Conservation (phyloP, 92 coral and sea anemone species). For the Actinernus sp. region DNA sequence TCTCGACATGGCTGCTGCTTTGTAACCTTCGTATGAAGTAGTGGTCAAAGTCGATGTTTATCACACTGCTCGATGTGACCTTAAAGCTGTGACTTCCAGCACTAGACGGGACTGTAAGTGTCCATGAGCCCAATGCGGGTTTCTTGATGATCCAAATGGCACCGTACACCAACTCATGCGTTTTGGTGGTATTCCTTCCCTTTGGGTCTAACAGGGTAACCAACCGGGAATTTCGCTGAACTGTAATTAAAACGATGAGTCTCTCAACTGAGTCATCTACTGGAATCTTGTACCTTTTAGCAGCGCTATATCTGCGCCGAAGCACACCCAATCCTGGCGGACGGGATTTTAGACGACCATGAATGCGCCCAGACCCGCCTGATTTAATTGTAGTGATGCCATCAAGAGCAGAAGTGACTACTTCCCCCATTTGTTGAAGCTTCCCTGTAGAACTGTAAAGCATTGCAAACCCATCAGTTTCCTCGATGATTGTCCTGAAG, state of each 20-base stretch:
- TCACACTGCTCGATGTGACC: slow-evolving; percentile 63
- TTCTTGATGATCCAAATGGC: slow-evolving; percentile 60
- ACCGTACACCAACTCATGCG: slow-evolving; percentile 48
- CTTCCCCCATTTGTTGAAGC: slow-evolving; percentile 54
- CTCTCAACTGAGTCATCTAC: slow-evolving; percentile 79
- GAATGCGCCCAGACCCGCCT: slow-evolving; percentile 10
- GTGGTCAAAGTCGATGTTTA: slow-evolving; percentile 73
- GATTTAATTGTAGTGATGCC: slow-evolving; percentile 63
- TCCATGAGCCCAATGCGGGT: slow-evolving; percentile 66
- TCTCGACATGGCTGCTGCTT: slow-evolving; percentile 32
- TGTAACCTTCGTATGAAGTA: slow-evolving; percentile 43
- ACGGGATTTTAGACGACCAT: not conserved
- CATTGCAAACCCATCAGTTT: slow-evolving; percentile 56
- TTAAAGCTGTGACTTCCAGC: slow-evolving; percentile 76
- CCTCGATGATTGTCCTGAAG: slow-evolving; percentile 46
- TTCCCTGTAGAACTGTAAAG: slow-evolving; percentile 34
- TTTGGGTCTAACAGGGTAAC: slow-evolving; percentile 61
- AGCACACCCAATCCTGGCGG: not conserved
- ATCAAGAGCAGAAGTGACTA: slow-evolving; percentile 50
- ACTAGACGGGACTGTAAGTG: slow-evolving; percentile 38
- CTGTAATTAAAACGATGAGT: slow-evolving; percentile 59
- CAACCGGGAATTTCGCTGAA: slow-evolving; percentile 10
- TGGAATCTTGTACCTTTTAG: slow-evolving; percentile 39
- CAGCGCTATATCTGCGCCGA: not conserved
- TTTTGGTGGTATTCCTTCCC: slow-evolving; percentile 14